Conservation (phyloP, 1,140 invertebrate species). For the Trichomalopsis sarcophagae region DNA sequence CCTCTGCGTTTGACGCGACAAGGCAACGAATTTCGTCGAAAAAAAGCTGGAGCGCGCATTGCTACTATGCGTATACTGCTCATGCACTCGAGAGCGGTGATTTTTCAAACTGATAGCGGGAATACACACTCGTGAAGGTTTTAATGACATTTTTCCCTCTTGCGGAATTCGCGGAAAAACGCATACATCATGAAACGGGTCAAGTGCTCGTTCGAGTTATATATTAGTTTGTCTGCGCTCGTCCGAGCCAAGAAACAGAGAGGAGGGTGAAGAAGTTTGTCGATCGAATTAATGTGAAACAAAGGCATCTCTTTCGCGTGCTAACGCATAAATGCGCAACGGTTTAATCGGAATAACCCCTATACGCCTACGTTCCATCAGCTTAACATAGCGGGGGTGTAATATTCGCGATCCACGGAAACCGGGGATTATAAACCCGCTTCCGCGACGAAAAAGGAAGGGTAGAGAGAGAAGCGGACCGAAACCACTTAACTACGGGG, state of each 20-base stretch:
- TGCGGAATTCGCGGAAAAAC: neutral
- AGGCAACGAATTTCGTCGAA: neutral
- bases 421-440: neutral
- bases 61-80: neutral
- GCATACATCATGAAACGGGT: neutral
- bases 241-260: neutral
- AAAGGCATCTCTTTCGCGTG: neutral
- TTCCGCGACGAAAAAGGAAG: neutral
- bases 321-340: too few species aligned
- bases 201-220: neutral
- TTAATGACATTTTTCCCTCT: conserved; percentile 20
- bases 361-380: too few species aligned
- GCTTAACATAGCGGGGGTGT: too few species aligned
- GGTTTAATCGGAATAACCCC: too few species aligned
- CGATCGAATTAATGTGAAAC: neutral
- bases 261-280: neutral
- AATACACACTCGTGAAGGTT: neutral
- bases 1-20: too few species aligned
- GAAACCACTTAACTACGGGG: neutral
- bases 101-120: neutral
- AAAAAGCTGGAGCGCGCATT: neutral
- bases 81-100: neutral
- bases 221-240: neutral
- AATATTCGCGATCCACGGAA: neutral
- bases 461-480: neutral